These are phyloP conservation scores for Pseudochirops cupreus DNA, from an alignment of 2,797 vertebrate species.

Conservation along the genomic window DNA sequence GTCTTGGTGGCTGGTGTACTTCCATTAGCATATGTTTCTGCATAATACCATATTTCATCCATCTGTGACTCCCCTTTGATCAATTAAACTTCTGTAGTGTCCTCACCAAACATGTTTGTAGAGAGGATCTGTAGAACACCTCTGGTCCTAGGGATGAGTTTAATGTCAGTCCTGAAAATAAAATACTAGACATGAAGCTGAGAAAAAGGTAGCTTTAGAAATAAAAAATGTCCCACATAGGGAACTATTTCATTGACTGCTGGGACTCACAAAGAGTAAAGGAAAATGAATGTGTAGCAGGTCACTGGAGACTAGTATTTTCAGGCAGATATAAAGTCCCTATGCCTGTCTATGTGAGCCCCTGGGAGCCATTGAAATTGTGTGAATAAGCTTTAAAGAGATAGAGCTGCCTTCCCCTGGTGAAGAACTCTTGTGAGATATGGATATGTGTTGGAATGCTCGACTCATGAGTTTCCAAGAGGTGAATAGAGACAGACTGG, in stretches of 20 bases:
- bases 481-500: not conserved
- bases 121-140: slow-evolving; percentile 56
- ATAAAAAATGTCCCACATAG: slow-evolving; percentile 28
- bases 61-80: slow-evolving; percentile 83
- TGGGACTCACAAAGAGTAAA: slow-evolving; percentile 9
- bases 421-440: not conserved
- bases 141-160: slow-evolving; percentile 67
- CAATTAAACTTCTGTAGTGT: slow-evolving; percentile 74
- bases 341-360: not conserved
- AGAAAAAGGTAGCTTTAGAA: slow-evolving; percentile 36
- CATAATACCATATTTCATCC: slow-evolving; percentile 73
- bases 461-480: not conserved
- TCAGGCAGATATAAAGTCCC: not conserved
- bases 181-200: slow-evolving; percentile 37
- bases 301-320: not conserved
- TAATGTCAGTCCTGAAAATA: slow-evolving; percentile 73
- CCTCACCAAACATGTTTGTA: slow-evolving; percentile 68
- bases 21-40: slow-evolving; percentile 80
- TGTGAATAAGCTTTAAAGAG: not conserved
- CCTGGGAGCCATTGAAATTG: not conserved
- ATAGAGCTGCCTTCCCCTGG: not conserved
- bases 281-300: not conserved
- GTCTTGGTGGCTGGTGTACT: slow-evolving; percentile 71
- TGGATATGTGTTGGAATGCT: not conserved
- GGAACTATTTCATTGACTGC: slow-evolving; percentile 15